phyloP scores from a whole-genome alignment of 2,888 invertebrate genomes.

The Argyresthia albistria region DNA sequence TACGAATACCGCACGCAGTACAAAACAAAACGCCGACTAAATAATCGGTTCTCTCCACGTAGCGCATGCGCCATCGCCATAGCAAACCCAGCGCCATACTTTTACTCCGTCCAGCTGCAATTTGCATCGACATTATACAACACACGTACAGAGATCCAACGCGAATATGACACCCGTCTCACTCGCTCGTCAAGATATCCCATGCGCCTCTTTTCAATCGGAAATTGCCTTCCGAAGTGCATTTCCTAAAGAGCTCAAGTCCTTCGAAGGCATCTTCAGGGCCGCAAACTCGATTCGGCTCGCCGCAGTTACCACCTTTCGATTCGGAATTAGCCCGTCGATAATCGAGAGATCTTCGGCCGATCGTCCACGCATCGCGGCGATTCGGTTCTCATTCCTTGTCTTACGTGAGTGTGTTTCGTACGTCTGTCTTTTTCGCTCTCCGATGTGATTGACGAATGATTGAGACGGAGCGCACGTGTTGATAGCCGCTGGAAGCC shows the following conservation, averaged over 20 bases:
- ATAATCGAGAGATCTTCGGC: conserved; percentile 39
- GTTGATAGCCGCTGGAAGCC: conserved; percentile 42
- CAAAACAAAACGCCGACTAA: conserved; percentile 43
- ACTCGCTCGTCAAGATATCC: conserved; percentile 28
- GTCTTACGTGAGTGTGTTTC: conserved; percentile 21
- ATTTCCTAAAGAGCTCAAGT: conserved; percentile 4
- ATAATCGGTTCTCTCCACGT: conserved; percentile 30
- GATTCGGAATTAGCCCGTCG: conserved; percentile 43
- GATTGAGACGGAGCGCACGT: conserved; percentile 45
- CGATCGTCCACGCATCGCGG: conserved; percentile 27
- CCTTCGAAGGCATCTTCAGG: neutral
- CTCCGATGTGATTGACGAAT: conserved; percentile 53
- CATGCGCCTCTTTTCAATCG: conserved; percentile 24
- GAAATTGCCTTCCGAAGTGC: conserved; percentile 14
- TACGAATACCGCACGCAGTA: conserved; percentile 34
- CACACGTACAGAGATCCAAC: conserved; percentile 18
- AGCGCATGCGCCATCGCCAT: conserved; percentile 24
- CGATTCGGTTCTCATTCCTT: conserved; percentile 29
- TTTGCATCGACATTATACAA: conserved; percentile 17
- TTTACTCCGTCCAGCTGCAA: conserved; percentile 22
- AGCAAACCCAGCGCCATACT: conserved; percentile 28
- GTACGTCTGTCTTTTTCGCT: conserved; percentile 47
- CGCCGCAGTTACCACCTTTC: conserved; percentile 39
- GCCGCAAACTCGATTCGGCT: conserved; percentile 26
- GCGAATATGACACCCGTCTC: conserved; percentile 28